Base-by-base conservation (phyloP, 2,888 invertebrate genomes). In the Abrostola tripartita region DNA sequence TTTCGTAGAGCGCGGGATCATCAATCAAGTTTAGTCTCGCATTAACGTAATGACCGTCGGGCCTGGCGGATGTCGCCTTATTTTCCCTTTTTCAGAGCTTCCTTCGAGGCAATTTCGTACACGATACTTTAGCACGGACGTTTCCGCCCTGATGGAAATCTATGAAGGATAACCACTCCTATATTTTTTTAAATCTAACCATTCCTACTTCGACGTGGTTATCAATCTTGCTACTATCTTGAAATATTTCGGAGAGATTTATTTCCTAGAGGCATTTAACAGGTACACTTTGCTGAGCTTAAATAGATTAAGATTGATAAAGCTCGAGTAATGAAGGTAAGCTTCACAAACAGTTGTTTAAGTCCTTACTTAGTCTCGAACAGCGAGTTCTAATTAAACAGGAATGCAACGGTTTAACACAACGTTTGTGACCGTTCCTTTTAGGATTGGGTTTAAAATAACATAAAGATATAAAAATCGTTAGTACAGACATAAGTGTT, bases 1-100 rank as follows among this genome's bases (percentile, higher is more conserved):
- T 86, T 83, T 79, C 80, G 79, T 81, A 76, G 79, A 82, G 76
- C 81, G 78, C 73, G 75, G 75, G 78, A 87, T 90, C 92, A 94
- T 94, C 93, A 92, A 94, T 94, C 94, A 94, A 92, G 93, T 94
- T 94, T 94, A 94, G 91, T 92, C 92, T 90, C 93, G 91, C 94
- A 93, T 94, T 93, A 93, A 90, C 91, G 94, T 93, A 94, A 94
- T 93, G 94, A 93, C 93, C 91, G 90, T 84, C 91, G 90, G 88
- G 88, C 85, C 85, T 85, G 85, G 88, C 90, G 92, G 91, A 93
- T 93, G 93, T 92, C 93, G 90, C 91, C 90, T 90, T 92, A 92
- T 92, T 93, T 93, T 90, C 87, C 86, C 87, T 87, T 91, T 89
- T 88, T 87, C 82, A 83, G 78, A 86, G 85, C 85, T 87, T 86